phyloP scores from a whole-genome alignment of 2,888 invertebrate genomes.

The Pterostichus madidus region DNA sequence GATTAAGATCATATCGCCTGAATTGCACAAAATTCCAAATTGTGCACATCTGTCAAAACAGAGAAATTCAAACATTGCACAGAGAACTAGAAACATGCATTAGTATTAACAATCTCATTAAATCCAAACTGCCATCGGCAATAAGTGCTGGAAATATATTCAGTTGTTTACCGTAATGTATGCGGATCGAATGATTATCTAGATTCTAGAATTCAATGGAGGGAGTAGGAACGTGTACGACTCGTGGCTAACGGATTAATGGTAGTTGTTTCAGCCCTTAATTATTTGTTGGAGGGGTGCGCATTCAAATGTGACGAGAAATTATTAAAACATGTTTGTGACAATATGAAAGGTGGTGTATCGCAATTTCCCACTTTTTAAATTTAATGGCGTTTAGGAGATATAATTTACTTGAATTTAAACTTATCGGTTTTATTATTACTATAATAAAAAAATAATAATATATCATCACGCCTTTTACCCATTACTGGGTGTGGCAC shows the following conservation, averaged over 20 bases:
- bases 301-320: conserved; percentile 20
- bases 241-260: conserved; percentile 27
- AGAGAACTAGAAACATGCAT: too few relatives aligned
- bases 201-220: background rate
- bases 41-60: conserved; percentile 6
- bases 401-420: too few relatives aligned
- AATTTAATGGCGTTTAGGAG: too few relatives aligned
- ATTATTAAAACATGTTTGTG: background rate
- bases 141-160: conserved; percentile 14
- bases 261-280: conserved; percentile 21
- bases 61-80: background rate
- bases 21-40: background rate
- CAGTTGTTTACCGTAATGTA: background rate
- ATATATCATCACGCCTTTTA: too few relatives aligned
- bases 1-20: background rate
- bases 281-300: background rate
- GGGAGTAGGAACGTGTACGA: background rate
- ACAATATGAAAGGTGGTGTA: background rate
- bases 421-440: too few relatives aligned
- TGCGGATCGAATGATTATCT: conserved; percentile 2
- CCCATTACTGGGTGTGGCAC: too few relatives aligned
- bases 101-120: background rate
- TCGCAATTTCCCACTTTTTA: background rate
- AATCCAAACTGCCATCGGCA: background rate
- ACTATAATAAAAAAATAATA: too few relatives aligned